phyloP scores from a whole-genome alignment of 1,140 invertebrate species.

The Lanistes nyassanus region DNA sequence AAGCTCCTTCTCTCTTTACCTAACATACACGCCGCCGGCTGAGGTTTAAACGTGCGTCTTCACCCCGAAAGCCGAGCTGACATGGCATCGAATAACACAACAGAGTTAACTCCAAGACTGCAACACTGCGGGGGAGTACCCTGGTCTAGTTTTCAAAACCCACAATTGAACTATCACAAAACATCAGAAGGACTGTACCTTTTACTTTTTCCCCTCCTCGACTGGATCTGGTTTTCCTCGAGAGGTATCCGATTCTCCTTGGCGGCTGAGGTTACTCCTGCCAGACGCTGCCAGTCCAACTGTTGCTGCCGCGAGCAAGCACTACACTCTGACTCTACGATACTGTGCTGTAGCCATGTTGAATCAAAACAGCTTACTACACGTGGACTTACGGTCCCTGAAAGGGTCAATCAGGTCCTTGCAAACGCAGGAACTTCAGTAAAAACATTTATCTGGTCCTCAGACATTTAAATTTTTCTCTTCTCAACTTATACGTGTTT shows the following conservation, averaged over 20 bases:
- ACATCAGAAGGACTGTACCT: background rate
- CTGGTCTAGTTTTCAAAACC: conserved; percentile 5
- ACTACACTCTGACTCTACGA: conserved; percentile 3
- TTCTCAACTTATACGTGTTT: background rate
- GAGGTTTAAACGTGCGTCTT: conserved; percentile 2
- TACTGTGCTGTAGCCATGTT: background rate
- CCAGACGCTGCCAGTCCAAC: background rate
- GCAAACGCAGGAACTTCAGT: background rate
- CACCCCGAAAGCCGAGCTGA: conserved; percentile 17
- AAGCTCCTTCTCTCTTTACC: too few relatives aligned
- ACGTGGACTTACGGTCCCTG: conserved; percentile 11
- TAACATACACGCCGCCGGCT: too few relatives aligned
- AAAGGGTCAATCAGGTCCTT: background rate
- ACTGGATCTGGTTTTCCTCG: conserved; percentile 3
- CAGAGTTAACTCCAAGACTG: background rate
- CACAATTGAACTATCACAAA: background rate
- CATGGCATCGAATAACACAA: conserved; percentile 28
- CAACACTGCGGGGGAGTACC: background rate
- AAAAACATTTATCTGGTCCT: background rate
- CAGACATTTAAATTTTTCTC: background rate
- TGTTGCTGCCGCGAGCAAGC: conserved; percentile 17
- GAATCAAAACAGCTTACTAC: conserved; percentile 24
- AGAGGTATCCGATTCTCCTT: conserved; percentile 18
- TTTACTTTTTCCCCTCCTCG: background rate
- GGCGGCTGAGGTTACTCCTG: conserved; percentile 25